A percentile compares a stretch with the other conserved stretches of the same genome.
phyloP scores from a whole-genome alignment of 2,797 vertebrate genomes.

The Alca torda region DNA sequence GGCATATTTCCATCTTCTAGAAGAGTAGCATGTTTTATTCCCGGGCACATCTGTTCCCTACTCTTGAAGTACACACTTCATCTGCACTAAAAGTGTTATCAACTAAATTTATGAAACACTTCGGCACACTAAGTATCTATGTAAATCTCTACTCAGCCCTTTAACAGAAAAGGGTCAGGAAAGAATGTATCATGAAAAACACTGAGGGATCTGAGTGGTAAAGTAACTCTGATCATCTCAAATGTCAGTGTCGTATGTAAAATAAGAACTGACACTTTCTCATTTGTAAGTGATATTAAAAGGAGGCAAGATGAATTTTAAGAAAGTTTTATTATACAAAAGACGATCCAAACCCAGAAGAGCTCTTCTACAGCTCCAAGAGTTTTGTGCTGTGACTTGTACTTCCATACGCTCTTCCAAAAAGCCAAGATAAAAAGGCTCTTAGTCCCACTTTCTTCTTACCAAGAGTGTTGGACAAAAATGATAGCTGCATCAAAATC shows the following conservation, averaged over 20 bases:
- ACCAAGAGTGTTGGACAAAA: constrained; percentile 32
- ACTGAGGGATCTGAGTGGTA: not conserved
- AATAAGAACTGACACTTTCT: not conserved
- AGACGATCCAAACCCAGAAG: constrained; percentile 52
- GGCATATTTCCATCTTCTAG: not conserved
- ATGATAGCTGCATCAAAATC: constrained; percentile 57
- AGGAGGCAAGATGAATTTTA: not conserved
- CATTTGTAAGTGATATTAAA: not conserved
- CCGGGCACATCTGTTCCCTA: constrained; percentile 36
- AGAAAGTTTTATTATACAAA: constrained; percentile 75
- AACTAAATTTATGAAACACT: constrained; percentile 45
- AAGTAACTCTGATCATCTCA: not conserved
- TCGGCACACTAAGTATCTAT: not conserved
- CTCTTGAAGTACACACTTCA: not conserved
- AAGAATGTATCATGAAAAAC: not conserved
- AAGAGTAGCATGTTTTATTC: constrained; percentile 20
- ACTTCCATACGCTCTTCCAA: constrained; percentile 66
- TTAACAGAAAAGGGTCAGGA: not conserved
- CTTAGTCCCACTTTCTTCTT: constrained; percentile 72
- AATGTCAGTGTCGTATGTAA: not conserved
- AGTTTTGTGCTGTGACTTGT: constrained; percentile 67
- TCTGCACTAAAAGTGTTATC: not conserved
- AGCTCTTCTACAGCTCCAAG: constrained; percentile 55
- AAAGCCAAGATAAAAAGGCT: constrained; percentile 66
- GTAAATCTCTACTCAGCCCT: not conserved